These are phyloP conservation scores for Merluccius polli DNA, from an alignment of 2,797 vertebrate genomes.

Conservation along the genomic window DNA sequence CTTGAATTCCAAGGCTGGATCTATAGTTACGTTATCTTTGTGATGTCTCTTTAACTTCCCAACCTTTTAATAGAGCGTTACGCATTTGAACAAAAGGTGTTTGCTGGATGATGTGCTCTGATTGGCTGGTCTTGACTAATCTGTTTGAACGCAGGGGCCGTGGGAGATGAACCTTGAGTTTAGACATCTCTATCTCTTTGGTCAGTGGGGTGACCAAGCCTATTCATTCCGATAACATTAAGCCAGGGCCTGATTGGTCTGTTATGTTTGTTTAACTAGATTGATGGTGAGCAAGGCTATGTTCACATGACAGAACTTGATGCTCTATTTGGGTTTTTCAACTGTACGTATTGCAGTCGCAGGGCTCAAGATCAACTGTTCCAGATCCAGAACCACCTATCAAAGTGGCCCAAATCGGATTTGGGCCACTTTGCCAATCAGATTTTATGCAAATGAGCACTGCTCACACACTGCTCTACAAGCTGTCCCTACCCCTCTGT, in stretches of 20 bases:
- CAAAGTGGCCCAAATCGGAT: background rate
- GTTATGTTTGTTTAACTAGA: background rate
- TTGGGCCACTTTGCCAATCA: too few relatives aligned
- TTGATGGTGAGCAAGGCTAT: background rate
- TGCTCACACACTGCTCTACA: background rate
- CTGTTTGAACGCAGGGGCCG: slow-evolving; percentile 72
- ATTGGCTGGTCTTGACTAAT: slow-evolving; percentile 75
- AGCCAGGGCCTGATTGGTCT: background rate
- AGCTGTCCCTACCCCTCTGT: background rate
- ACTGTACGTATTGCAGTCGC: background rate
- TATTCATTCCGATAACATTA: background rate
- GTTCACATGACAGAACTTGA: too few relatives aligned
- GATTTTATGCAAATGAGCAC: too few relatives aligned
- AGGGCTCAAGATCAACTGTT: background rate
- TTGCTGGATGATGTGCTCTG: slow-evolving; percentile 72
- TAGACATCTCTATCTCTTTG: slow-evolving; percentile 65
- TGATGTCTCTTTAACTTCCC: slow-evolving; percentile 53
- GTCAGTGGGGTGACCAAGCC: slow-evolving; percentile 15
- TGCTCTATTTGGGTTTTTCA: background rate
- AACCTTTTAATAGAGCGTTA: slow-evolving; percentile 54
- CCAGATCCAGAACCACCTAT: background rate
- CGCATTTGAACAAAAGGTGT: slow-evolving; percentile 75
- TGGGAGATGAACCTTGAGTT: slow-evolving; percentile 66
- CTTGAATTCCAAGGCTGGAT: background rate
- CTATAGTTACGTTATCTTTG: slow-evolving; percentile 49